Conservation (phyloP, 2,888 invertebrate species). For the Diachrysia chrysitis region DNA sequence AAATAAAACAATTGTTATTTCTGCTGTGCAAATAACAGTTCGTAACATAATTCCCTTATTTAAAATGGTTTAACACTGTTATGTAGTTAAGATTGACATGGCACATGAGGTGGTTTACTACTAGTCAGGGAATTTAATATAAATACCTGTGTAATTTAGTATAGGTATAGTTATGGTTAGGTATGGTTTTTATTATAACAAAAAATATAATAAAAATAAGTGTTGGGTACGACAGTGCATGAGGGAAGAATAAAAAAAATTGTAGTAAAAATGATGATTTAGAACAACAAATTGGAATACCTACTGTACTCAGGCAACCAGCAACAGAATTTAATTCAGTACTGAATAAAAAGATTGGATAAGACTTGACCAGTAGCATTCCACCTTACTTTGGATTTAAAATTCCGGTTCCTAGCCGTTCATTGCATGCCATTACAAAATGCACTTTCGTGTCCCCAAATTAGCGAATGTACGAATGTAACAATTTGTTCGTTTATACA, state of each 20-base stretch:
- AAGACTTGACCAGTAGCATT: background rate
- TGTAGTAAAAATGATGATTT: too few species aligned
- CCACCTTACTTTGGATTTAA: constrained; percentile 6
- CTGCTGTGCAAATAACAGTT: constrained; percentile 18
- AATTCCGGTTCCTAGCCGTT: constrained; percentile 14
- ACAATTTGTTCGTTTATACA: constrained; percentile 9
- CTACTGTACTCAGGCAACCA: too few species aligned
- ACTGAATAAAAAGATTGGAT: background rate
- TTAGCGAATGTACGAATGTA: constrained; percentile 1
- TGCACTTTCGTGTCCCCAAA: constrained; percentile 10
- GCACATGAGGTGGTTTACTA: too few species aligned
- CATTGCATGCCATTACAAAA: constrained; percentile 17
- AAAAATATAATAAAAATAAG: too few species aligned
- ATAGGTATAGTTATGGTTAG: too few species aligned
- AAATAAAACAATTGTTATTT: background rate
- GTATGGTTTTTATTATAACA: too few species aligned
- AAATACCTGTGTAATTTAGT: too few species aligned
- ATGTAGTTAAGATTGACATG: background rate
- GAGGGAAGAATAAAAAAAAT: too few species aligned
- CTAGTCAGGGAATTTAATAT: too few species aligned
- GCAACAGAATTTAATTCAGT: background rate
- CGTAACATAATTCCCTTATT: constrained; percentile 18
- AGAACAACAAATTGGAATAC: too few species aligned
- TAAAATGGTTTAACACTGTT: constrained; percentile 11
- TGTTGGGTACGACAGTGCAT: too few species aligned